These are phyloP conservation scores for Piscicola geometra DNA, from an alignment of 2,888 invertebrate species.

Conservation along the genomic window DNA sequence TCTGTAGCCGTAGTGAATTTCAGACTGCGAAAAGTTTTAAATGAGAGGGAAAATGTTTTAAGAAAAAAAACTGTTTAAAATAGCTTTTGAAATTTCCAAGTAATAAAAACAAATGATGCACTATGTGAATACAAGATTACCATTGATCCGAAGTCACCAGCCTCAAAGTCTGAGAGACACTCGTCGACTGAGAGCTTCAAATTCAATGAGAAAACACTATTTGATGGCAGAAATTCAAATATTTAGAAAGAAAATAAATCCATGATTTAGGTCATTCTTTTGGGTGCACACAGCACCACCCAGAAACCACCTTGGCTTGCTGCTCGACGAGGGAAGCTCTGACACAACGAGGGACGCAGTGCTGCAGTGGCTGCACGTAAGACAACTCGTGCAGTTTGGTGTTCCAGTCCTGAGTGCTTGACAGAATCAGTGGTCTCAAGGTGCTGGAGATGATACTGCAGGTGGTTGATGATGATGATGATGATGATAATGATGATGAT, in stretches of 20 bases:
- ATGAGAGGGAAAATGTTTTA: too few species aligned
- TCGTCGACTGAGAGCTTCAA: constrained; percentile 5
- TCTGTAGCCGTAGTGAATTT: constrained; percentile 22
- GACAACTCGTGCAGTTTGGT: not conserved
- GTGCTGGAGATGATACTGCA: not conserved
- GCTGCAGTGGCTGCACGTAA: not conserved
- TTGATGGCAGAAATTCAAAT: too few species aligned
- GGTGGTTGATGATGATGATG: too few species aligned
- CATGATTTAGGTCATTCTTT: too few species aligned
- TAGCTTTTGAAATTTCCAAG: too few species aligned
- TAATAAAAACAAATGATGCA: too few species aligned
- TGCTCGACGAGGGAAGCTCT: not conserved
- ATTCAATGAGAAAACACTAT: not conserved
- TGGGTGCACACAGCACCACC: too few species aligned
- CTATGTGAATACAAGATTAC: not conserved
- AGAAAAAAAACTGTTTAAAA: too few species aligned
- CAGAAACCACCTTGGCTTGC: not conserved
- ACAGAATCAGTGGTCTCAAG: not conserved
- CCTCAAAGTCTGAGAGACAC: constrained; percentile 14
- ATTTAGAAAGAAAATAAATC: too few species aligned
- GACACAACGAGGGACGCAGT: not conserved
- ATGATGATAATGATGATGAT: too few species aligned
- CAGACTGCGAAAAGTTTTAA: too few species aligned
- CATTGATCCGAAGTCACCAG: constrained; percentile 4
- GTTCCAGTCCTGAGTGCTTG: not conserved